Evolutionary conservation across 1,140 invertebrate species (phyloP).

Genomic region (Drosophila malerkotliana): DNA sequence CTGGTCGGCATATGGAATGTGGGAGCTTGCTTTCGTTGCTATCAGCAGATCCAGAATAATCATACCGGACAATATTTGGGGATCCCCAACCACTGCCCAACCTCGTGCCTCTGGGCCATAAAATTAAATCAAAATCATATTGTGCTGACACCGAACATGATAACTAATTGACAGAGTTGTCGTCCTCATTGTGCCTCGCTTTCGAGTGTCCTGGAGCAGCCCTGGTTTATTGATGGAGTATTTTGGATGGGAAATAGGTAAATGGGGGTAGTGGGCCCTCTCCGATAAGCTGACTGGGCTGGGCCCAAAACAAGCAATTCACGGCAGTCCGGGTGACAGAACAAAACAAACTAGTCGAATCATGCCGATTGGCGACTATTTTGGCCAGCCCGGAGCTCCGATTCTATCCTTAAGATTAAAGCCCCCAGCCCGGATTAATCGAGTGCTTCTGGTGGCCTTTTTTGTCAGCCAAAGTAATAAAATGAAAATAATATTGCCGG

Average conservation of each 20-base stretch:
- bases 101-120: conserved; percentile 40
- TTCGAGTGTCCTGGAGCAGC: conserved; percentile 38
- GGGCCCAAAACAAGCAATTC: conserved; percentile 36
- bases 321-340: conserved; percentile 44
- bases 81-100: neutral
- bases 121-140: conserved; percentile 78
- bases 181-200: conserved; percentile 43
- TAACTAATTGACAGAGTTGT: conserved; percentile 77
- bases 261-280: neutral
- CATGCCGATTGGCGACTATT: conserved; percentile 14
- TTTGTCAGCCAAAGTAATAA: conserved; percentile 24
- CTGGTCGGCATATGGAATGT: conserved; percentile 50
- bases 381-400: neutral
- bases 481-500: conserved; percentile 62
- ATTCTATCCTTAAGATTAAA: neutral
- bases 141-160: conserved; percentile 75
- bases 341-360: conserved; percentile 44
- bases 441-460: conserved; percentile 24
- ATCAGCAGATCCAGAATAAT: conserved; percentile 4
- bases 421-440: conserved; percentile 5
- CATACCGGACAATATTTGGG: conserved; percentile 1
- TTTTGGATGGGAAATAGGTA: conserved; percentile 30
- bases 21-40: conserved; percentile 6
- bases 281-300: conserved; percentile 50
- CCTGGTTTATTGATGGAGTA: conserved; percentile 53